These are phyloP conservation scores for Phaedon cochleariae DNA, from an alignment of 2,888 invertebrate genomes.

Conservation along the genomic window DNA sequence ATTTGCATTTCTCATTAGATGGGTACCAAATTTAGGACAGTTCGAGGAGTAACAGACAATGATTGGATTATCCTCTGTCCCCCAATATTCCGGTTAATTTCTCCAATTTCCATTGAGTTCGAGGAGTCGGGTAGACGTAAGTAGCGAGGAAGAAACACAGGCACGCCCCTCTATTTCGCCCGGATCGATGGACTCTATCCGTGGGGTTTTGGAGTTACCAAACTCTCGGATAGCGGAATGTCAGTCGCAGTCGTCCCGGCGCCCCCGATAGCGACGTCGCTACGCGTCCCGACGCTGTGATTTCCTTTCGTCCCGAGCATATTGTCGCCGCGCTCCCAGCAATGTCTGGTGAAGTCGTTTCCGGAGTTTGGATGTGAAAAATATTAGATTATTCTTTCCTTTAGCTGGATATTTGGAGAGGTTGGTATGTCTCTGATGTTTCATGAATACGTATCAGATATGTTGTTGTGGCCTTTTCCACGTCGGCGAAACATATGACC, in stretches of 20 bases:
- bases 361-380: too few relatives aligned
- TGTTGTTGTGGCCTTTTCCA: too few relatives aligned
- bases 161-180: conserved; percentile 27
- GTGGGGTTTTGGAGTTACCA: conserved; percentile 40
- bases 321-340: not conserved
- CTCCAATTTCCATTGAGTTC: not conserved
- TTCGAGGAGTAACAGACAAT: too few relatives aligned
- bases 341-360: not conserved
- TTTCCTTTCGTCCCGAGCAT: not conserved
- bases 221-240: conserved; percentile 39
- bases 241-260: conserved; percentile 44
- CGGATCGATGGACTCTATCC: conserved; percentile 44
- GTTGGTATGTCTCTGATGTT: too few relatives aligned
- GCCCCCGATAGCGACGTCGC: conserved; percentile 23
- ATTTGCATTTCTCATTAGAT: too few relatives aligned
- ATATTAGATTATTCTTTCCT: too few relatives aligned
- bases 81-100: not conserved
- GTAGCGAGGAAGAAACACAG: conserved; percentile 11
- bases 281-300: conserved; percentile 14
- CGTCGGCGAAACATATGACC: too few relatives aligned
- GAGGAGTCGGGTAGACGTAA: not conserved
- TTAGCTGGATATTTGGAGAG: too few relatives aligned
- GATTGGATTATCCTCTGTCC: too few relatives aligned
- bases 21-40: not conserved
- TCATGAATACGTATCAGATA: too few relatives aligned